phyloP scores from a whole-genome alignment of 2,888 invertebrate species.

The Brenthis daphne region DNA sequence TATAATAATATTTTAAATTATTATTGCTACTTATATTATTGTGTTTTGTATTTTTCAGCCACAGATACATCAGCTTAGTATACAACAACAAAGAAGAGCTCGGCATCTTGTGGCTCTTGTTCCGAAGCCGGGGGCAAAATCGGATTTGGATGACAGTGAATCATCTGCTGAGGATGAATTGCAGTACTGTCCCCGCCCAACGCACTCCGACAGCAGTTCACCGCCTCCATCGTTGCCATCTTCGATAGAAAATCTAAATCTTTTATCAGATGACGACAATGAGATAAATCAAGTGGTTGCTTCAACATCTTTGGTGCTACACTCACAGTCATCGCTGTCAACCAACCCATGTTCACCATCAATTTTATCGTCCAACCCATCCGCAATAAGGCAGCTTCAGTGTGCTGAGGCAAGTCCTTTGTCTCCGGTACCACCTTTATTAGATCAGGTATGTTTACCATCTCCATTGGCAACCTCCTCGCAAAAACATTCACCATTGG shows the following conservation, averaged over 20 bases:
- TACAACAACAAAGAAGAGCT: slow-evolving; percentile 16
- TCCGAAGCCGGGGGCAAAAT: slow-evolving; percentile 34
- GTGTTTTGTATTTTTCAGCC: neutral
- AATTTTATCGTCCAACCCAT: slow-evolving; percentile 16
- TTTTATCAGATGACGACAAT: slow-evolving; percentile 25
- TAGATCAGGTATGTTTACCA: neutral
- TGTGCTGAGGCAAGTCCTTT: slow-evolving; percentile 2
- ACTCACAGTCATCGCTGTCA: slow-evolving; percentile 11
- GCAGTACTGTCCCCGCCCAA: slow-evolving; percentile 18
- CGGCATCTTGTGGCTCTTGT: slow-evolving; percentile 30
- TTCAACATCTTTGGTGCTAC: slow-evolving; percentile 3
- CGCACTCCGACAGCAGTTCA: slow-evolving; percentile 35
- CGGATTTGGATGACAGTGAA: slow-evolving; percentile 32
- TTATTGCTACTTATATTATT: slow-evolving; percentile 4
- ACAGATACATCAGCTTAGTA: neutral
- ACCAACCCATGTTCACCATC: slow-evolving; percentile 14
- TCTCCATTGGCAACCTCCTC: too few species aligned
- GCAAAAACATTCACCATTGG: too few species aligned
- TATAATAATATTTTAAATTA: slow-evolving; percentile 8
- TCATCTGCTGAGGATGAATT: slow-evolving; percentile 27
- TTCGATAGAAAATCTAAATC: slow-evolving; percentile 30
- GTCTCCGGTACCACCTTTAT: slow-evolving; percentile 12
- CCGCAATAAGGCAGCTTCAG: slow-evolving; percentile 8
- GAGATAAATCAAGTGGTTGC: slow-evolving; percentile 21
- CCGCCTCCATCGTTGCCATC: slow-evolving; percentile 35